phyloP scores from a whole-genome alignment of 2,797 vertebrate species.

The Coccyzus lansbergi region DNA sequence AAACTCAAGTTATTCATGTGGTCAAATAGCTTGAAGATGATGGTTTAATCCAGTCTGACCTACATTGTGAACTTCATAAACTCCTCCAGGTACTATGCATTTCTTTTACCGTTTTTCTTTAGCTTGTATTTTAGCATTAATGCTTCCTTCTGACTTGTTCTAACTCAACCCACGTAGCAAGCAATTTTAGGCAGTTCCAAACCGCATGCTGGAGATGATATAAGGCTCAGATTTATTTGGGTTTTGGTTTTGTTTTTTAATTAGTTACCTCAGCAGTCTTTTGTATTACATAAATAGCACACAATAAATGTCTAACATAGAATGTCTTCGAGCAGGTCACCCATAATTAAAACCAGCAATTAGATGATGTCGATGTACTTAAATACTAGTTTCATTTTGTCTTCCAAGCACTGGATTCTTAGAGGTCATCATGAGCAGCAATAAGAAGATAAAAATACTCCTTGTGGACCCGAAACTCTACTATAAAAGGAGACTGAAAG shows the following conservation, averaged over 20 bases:
- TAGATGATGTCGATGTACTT: not conserved
- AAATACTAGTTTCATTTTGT: not conserved
- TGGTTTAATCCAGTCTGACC: not conserved
- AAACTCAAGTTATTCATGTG: not conserved
- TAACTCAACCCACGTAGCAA: not conserved
- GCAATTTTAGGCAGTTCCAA: not conserved
- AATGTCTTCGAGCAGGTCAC: not conserved
- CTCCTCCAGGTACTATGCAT: not conserved
- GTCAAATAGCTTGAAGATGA: not conserved
- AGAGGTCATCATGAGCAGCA: not conserved
- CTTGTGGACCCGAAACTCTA: not conserved
- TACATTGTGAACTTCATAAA: not conserved
- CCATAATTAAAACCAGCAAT: not conserved
- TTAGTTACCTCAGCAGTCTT: not conserved
- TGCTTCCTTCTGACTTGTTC: not conserved
- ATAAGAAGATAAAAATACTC: conserved; percentile 29
- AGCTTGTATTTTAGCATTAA: not conserved
- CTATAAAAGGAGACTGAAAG: not conserved
- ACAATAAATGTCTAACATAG: not conserved
- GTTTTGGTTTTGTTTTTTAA: not conserved
- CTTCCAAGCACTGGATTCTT: not conserved
- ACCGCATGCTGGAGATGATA: not conserved
- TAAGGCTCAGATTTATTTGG: not conserved
- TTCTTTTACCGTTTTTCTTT: not conserved
- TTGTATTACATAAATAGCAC: not conserved